Evolutionary conservation across 2,888 invertebrate species (phyloP), one percentile per base, ranked within the genome.

Genomic region (Saturnia pavonia): DNA sequence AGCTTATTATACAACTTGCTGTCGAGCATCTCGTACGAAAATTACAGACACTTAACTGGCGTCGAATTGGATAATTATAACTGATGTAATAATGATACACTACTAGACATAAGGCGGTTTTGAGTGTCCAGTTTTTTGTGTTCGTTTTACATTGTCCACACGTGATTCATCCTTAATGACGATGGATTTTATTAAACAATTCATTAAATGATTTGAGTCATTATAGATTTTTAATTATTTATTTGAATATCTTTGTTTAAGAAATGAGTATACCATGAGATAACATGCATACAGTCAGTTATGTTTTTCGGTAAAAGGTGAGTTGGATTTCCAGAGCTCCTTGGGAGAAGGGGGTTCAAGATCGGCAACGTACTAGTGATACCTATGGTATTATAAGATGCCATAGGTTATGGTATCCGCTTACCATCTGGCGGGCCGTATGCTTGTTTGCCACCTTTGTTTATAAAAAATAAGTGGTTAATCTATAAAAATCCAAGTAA

Each of bases 51-150:
- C 85, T 88, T 84, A 89, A 85, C 85, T 74, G 81, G 79, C 82
- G 82, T 88, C 81, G 87, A 88, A 91, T 90, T 89, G 88, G 85
- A 91, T 91, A 91, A 91, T 90, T 88, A 87, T 83, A 80, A 80
- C 78, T 81, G 75, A 76, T 84, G 79, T 88, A 88, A 89, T 89
- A 81, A 85, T n/a, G n/a, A n/a, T 87, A 87, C 77, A 81, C 80
- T 75, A 77, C 81, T 81, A 80, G 84, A 83, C 83, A 83, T 85
- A 77, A 74, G 80, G 82, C 81, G 85, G 85, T 89, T n/a, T 89
- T 88, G 76, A 80, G 73, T 74, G 77, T 78, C 71, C 75, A 76
- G n/a, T 70, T 86, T 83, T 83, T 81, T 82, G 77, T 80, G 72
- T 75, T 82, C 76, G 72, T 82, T 85, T 84, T 78, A 76, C 79